Evolutionary conservation across 2,888 invertebrate genomes (phyloP).

Genomic region (Archips xylosteana): DNA sequence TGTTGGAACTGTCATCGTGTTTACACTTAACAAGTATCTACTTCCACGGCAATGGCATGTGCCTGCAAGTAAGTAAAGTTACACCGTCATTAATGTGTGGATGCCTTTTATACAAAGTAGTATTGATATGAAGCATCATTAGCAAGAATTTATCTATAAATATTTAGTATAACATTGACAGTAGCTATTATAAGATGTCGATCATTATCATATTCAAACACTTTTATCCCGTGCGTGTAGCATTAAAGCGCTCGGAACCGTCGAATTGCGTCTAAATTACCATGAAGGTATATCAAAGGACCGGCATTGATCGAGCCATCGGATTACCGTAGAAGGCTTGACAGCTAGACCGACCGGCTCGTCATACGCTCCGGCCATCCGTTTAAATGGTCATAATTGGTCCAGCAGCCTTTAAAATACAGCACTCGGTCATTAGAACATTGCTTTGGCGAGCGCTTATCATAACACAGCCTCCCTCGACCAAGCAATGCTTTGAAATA

Average conservation of each 20-base stretch:
- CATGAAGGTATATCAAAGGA: constrained; percentile 71
- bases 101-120: background rate
- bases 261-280: constrained; percentile 69
- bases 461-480: constrained; percentile 27
- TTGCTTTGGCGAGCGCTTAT: constrained; percentile 50
- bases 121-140: constrained; percentile 41
- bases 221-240: constrained; percentile 46
- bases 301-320: constrained; percentile 70
- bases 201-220: constrained; percentile 54
- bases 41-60: no score
- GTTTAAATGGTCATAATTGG: constrained; percentile 83
- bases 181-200: constrained; percentile 46
- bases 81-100: background rate
- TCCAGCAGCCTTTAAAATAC: constrained; percentile 68
- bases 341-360: constrained; percentile 67
- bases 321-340: constrained; percentile 79
- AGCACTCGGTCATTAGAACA: constrained; percentile 71
- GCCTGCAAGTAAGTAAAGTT: no score
- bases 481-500: constrained; percentile 18
- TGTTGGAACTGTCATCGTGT: no score
- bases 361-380: constrained; percentile 70
- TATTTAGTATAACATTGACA: constrained; percentile 51
- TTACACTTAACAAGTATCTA: no score
- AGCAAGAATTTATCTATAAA: constrained; percentile 47
- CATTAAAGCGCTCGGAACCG: constrained; percentile 52